Base-by-base conservation (phyloP, 2,797 vertebrate genomes). In the Lindbergichthys nudifrons region DNA sequence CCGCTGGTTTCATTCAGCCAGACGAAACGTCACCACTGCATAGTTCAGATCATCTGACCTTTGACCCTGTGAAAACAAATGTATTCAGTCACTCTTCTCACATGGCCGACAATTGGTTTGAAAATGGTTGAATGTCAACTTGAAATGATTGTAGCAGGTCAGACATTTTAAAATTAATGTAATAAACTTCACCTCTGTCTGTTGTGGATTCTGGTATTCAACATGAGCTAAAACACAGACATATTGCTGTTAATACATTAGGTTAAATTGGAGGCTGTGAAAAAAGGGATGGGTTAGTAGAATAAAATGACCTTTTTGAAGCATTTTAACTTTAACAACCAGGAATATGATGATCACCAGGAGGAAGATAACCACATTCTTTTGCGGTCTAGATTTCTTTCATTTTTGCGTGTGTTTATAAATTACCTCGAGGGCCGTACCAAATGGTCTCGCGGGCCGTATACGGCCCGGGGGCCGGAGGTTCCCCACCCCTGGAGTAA, bases 1-100 rank as follows among this genome's bases (percentile, higher is more conserved):
- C 21, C 48, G 66, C 4, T 12, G 42, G 5, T 23, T 71, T 48
- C 66, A 45, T 21, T 57, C 61, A 8, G 32, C 0, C 21, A 13
- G 48, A 56, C 1, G 63, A 16, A 87, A 78, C 42, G 14, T 72
- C 56, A 89, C 36, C 0, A 72, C 32, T 21, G 84, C 65, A 1
- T 89, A 88, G 65, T 77, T 70, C 36, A 76, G 12, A 0, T 79
- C 18, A 30, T 71, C 62, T 4, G 76, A 62, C 16, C 9, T 42
- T 18, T 3, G 59, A 42, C 1, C 65, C 81, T 85, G 51, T 9
- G 10, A 26, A 50, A 0, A 0, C 16, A n/a, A 66, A 3, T 1
- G 1, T 7, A 45, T 58, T 23, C 8, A 67, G 42, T 74, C 10
- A 51, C 0, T 18, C 10, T 2, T 52, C 1, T 32, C 30, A 32